Percentiles rank a stretch among this genome's conserved stretches.
phyloP scores from a whole-genome alignment of 2,797 vertebrate genomes.

The Channallabes apus region DNA sequence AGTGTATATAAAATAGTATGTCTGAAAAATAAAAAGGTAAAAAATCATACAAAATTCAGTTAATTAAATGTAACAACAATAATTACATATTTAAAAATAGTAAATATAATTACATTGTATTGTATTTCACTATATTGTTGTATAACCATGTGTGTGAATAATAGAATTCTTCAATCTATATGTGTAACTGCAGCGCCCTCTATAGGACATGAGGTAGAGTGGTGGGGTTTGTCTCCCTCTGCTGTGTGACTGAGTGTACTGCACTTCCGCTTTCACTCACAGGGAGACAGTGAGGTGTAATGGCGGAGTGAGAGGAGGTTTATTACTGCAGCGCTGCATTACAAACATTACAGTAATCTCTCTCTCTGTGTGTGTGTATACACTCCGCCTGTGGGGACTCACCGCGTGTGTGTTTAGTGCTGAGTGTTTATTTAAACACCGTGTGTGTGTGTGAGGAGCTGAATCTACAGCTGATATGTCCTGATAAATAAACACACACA shows the following conservation, averaged over 20 bases:
- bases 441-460: neutral
- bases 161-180: too few relatives aligned
- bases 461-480: neutral
- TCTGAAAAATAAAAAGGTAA: too few relatives aligned
- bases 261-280: neutral
- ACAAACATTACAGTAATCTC: neutral
- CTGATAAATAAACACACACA: constrained; percentile 11
- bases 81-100: too few relatives aligned
- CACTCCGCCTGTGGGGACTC: neutral
- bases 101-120: too few relatives aligned
- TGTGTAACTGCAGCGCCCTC: too few relatives aligned
- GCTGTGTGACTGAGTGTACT: neutral
- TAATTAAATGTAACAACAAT: too few relatives aligned
- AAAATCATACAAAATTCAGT: too few relatives aligned
- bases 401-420: too few relatives aligned
- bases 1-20: too few relatives aligned
- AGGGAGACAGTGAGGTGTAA: neutral
- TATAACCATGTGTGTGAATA: too few relatives aligned
- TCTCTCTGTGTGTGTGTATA: neutral
- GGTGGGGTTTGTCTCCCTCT: neutral
- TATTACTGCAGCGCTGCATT: neutral
- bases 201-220: too few relatives aligned
- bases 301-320: neutral
- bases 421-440: neutral
- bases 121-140: too few relatives aligned